Evolutionary conservation across 1,140 invertebrate genomes (phyloP).

Genomic region (Drosophila cardini): DNA sequence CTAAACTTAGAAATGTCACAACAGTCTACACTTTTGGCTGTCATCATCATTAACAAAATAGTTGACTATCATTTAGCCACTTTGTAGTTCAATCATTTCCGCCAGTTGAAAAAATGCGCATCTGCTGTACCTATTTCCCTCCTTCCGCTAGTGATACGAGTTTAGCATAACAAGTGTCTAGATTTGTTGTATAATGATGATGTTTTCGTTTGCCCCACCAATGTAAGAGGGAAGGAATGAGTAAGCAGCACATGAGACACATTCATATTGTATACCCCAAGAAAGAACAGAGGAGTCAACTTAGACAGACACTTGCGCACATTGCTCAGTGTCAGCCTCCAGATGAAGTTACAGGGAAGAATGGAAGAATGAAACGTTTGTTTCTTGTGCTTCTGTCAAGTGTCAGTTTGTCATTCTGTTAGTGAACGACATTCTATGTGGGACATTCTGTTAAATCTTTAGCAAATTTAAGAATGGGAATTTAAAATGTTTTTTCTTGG

Average conservation of each 20-base stretch:
- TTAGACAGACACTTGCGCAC: constrained; percentile 35
- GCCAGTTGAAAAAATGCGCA: constrained; percentile 9
- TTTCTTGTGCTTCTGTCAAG: constrained; percentile 21
- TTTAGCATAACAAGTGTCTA: constrained; percentile 12
- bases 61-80: constrained; percentile 19
- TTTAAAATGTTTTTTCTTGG: neutral
- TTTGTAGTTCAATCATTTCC: constrained; percentile 52
- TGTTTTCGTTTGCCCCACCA: constrained; percentile 33
- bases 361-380: constrained; percentile 19
- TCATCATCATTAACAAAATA: constrained; percentile 49
- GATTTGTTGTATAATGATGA: constrained; percentile 60
- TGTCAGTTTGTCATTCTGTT: constrained; percentile 40
- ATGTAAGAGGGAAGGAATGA: neutral
- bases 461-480: constrained; percentile 4
- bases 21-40: constrained; percentile 26
- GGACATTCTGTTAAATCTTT: constrained; percentile 26
- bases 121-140: constrained; percentile 1
- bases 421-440: constrained; percentile 38
- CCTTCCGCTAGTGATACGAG: neutral
- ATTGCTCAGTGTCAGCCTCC: constrained; percentile 51
- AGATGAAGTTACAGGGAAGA: constrained; percentile 9
- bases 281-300: constrained; percentile 1
- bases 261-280: constrained; percentile 26
- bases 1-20: too few species aligned
- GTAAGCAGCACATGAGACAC: neutral